Evolutionary conservation across 2,113 vertebrate species (phyloP).

Genomic region (Sakesphorus luctuosus): DNA sequence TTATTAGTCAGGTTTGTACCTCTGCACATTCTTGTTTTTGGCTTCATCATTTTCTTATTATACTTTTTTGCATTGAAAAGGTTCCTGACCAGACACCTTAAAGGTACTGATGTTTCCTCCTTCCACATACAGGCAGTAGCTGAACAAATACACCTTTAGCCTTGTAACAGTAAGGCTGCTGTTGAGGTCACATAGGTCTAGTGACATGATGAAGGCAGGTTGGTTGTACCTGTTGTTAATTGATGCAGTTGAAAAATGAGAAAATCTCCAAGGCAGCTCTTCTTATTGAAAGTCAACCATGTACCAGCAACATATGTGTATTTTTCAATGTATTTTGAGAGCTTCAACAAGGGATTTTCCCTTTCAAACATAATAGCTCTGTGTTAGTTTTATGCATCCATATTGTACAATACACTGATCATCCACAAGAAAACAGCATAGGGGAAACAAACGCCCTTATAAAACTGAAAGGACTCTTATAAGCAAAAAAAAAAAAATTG

Average conservation of each 20-base stretch:
- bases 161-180: background rate
- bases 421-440: background rate
- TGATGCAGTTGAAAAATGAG: background rate
- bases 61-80: background rate
- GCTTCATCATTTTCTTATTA: background rate
- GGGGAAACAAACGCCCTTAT: background rate
- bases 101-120: background rate
- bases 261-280: background rate
- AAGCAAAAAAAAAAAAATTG: background rate
- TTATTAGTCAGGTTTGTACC: background rate
- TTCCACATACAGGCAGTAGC: background rate
- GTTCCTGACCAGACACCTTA: background rate
- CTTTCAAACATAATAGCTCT: background rate
- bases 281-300: background rate
- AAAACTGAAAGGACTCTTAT: background rate
- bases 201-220: background rate
- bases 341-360: background rate
- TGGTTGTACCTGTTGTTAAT: background rate
- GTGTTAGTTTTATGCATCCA: background rate
- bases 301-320: background rate
- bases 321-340: background rate
- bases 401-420: background rate
- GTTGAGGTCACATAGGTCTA: background rate
- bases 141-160: background rate
- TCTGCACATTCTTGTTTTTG: background rate